A percentile compares a stretch with the other conserved stretches of the same genome.
Conservation (phyloP, 2,113 vertebrate species). For the Pteronura brasiliensis region DNA sequence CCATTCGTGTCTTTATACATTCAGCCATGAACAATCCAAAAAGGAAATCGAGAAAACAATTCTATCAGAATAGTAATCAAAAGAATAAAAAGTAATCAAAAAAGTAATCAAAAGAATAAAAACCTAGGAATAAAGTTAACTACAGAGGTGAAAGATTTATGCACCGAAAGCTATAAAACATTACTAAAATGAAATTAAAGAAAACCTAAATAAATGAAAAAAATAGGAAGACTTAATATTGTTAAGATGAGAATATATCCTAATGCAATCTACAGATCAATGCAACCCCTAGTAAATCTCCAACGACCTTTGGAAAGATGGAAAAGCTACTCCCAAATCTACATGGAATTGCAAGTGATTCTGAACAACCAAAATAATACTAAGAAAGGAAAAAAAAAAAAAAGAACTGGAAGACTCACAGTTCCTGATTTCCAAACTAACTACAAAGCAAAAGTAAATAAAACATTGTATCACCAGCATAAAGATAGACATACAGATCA, state of each 20-base stretch:
- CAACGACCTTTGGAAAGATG: not conserved
- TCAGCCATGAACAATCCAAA: not conserved
- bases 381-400: not conserved
- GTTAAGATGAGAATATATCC: not conserved
- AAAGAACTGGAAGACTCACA: not conserved
- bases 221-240: not conserved
- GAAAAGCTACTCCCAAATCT: not conserved
- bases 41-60: conserved; percentile 8
- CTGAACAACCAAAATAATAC: not conserved
- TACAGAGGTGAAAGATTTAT: not conserved
- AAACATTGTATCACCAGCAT: not conserved
- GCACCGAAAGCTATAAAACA: not conserved
- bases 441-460: not conserved
- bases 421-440: not conserved
- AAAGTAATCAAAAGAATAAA: not conserved
- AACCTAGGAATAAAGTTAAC: conserved; percentile 12
- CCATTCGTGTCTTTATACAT: not conserved
- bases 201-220: not conserved
- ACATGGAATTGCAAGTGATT: not conserved
- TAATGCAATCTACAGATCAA: not conserved
- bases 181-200: not conserved
- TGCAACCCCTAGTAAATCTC: not conserved
- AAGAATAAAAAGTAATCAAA: not conserved
- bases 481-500: not conserved
- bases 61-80: not conserved